phyloP scores from a whole-genome alignment of 2,797 vertebrate genomes.

The Cryptoblepharus egeriae region DNA sequence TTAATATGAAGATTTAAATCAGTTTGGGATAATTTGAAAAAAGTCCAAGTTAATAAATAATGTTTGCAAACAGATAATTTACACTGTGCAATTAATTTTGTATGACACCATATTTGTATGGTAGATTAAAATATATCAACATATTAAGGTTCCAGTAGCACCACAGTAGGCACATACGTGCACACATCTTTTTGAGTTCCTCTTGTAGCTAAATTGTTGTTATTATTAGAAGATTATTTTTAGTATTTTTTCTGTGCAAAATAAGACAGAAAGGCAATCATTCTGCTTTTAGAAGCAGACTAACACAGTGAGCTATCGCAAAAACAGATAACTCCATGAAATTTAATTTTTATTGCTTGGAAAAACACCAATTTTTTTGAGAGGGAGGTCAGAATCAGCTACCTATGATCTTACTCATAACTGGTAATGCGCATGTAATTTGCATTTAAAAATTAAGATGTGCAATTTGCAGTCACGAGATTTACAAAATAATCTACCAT shows the following conservation, averaged over 20 bases:
- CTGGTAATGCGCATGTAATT: too few relatives aligned
- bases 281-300: background rate
- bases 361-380: too few relatives aligned
- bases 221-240: constrained; percentile 37
- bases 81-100: constrained; percentile 57
- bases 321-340: too few relatives aligned
- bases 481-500: too few relatives aligned
- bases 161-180: constrained; percentile 49
- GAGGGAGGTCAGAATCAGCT: too few relatives aligned
- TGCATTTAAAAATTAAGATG: too few relatives aligned
- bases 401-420: too few relatives aligned
- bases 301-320: background rate
- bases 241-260: constrained; percentile 60
- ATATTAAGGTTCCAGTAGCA: constrained; percentile 34
- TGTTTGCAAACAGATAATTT: constrained; percentile 60
- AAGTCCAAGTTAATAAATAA: constrained; percentile 49
- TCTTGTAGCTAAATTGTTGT: constrained; percentile 43
- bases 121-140: constrained; percentile 55
- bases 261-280: constrained; percentile 46
- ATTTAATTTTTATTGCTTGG: too few relatives aligned
- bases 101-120: constrained; percentile 51
- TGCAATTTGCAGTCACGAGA: too few relatives aligned
- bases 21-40: constrained; percentile 60
- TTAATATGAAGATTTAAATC: constrained; percentile 59
- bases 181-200: constrained; percentile 45